These are phyloP conservation scores for Xenopus borealis DNA, from an alignment of 2,113 vertebrate genomes.

Conservation along the genomic window DNA sequence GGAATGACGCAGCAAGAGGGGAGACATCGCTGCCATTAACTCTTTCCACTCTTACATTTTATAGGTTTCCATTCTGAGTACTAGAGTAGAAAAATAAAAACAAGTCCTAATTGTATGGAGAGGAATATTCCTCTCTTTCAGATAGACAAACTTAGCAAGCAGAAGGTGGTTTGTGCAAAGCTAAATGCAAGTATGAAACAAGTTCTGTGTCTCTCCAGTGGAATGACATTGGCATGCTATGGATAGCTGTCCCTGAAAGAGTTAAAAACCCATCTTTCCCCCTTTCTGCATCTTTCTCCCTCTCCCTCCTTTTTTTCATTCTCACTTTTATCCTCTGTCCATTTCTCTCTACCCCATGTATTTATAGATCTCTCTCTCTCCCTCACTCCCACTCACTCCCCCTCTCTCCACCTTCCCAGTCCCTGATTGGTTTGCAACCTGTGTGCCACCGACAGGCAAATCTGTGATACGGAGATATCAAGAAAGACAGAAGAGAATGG, in stretches of 20 bases:
- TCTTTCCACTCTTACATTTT: neutral
- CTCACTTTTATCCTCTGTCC: slow-evolving; percentile 31
- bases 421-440: slow-evolving; percentile 47
- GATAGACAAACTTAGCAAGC: too few species aligned
- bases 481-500: slow-evolving; percentile 21
- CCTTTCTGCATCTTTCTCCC: slow-evolving; percentile 4
- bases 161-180: too few species aligned
- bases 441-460: slow-evolving; percentile 43
- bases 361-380: slow-evolving; percentile 43
- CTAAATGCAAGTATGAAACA: too few species aligned
- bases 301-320: slow-evolving; percentile 6
- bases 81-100: too few species aligned
- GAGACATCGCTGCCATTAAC: slow-evolving; percentile 33
- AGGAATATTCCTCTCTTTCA: too few species aligned
- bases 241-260: neutral
- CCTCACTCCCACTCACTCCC: slow-evolving; percentile 47
- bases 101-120: too few species aligned
- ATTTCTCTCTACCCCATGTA: slow-evolving; percentile 41
- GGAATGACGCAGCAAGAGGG: slow-evolving; percentile 39
- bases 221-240: neutral
- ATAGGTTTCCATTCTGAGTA: too few species aligned
- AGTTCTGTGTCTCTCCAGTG: too few species aligned
- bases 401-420: slow-evolving; percentile 41
- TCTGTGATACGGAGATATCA: slow-evolving; percentile 32
- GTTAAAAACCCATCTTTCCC: neutral